A percentile compares a stretch with the other conserved stretches of the same genome.
These are phyloP conservation scores for Gila orcuttii DNA, from an alignment of 2,113 vertebrate genomes.

Conservation along the genomic window DNA sequence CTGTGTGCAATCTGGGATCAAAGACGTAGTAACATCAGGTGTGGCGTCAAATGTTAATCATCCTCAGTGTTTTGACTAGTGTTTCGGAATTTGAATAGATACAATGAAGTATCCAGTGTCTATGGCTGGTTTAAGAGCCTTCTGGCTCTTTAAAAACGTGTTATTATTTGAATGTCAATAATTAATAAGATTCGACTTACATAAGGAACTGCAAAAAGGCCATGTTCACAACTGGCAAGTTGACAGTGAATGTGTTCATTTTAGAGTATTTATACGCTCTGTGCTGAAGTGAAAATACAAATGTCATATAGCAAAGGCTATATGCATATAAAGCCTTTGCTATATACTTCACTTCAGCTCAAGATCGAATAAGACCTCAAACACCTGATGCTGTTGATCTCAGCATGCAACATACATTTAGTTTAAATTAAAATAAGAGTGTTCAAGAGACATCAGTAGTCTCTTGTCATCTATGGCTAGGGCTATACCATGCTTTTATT, in stretches of 20 bases:
- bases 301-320: slow-evolving; percentile 14
- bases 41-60: slow-evolving; percentile 15
- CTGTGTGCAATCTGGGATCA: slow-evolving; percentile 11
- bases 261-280: background rate
- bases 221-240: background rate
- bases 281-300: slow-evolving; percentile 15
- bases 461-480: slow-evolving; percentile 23
- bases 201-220: background rate
- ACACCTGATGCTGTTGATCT: slow-evolving; percentile 42
- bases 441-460: background rate
- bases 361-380: slow-evolving; percentile 2
- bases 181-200: background rate
- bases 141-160: background rate
- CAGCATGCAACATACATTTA: background rate
- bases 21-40: background rate
- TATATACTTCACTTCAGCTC: slow-evolving; percentile 24
- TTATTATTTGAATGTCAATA: background rate
- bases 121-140: background rate
- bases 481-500: slow-evolving; percentile 6
- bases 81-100: background rate
- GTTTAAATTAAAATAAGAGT: slow-evolving; percentile 13
- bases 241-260: background rate
- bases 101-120: background rate
- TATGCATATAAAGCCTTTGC: background rate
- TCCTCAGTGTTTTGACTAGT: background rate